phyloP scores from a whole-genome alignment of 37 sponge, comb jelly and placozoan genomes.

The Halichondria panicea region DNA sequence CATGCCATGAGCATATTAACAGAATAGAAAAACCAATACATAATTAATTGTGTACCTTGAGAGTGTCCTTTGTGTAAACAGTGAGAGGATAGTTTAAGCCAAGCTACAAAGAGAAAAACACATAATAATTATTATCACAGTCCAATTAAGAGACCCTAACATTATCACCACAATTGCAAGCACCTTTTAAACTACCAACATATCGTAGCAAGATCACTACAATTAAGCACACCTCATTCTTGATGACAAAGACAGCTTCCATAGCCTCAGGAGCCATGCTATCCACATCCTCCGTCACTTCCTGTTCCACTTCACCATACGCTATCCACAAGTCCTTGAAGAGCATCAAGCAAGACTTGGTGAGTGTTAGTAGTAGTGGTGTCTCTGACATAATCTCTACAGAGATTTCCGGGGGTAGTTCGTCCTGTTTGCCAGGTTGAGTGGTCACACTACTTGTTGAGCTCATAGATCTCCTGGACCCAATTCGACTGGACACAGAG shows the following conservation, averaged over 20 bases:
- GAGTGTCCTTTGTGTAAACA: conserved; percentile 10
- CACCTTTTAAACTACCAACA: too few species aligned
- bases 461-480: too few species aligned
- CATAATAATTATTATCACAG: not conserved
- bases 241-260: conserved; percentile 10
- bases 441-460: too few species aligned
- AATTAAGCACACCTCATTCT: conserved; percentile 19
- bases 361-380: conserved; percentile 61
- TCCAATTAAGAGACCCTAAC: not conserved
- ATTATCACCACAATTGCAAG: not conserved
- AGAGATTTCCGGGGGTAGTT: conserved; percentile 29
- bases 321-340: conserved; percentile 26
- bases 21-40: too few species aligned
- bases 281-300: conserved; percentile 13
- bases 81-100: conserved; percentile 10
- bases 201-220: not conserved
- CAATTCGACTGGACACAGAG: too few species aligned
- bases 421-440: not conserved
- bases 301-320: not conserved
- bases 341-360: conserved; percentile 47
- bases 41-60: conserved; percentile 9
- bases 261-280: conserved; percentile 2
- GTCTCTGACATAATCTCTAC: conserved; percentile 24
- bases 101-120: conserved; percentile 14
- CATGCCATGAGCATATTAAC: too few species aligned